Evolutionary conservation across 2,113 vertebrate genomes (phyloP).

Genomic region (Balaeniceps rex): DNA sequence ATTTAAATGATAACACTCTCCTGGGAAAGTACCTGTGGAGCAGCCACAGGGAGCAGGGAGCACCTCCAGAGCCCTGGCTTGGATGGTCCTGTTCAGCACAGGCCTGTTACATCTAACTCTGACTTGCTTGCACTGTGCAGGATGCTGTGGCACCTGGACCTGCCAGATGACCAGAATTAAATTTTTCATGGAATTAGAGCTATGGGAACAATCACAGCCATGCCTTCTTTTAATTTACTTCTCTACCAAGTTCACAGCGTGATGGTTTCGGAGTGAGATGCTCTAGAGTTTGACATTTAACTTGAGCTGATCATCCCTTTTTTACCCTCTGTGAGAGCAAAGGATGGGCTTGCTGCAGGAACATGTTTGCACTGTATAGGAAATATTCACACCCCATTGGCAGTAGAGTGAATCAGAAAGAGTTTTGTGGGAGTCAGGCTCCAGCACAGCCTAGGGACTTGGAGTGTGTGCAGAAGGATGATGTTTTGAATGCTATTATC

Average conservation of each 20-base stretch:
- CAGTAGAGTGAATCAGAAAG: background rate
- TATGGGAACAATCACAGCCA: background rate
- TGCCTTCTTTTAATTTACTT: background rate
- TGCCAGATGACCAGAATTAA: background rate
- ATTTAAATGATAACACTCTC: background rate
- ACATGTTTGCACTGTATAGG: background rate
- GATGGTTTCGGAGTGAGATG: background rate
- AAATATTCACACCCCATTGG: background rate
- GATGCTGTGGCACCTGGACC: background rate
- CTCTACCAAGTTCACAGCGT: background rate
- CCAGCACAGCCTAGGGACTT: background rate
- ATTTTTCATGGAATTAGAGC: background rate
- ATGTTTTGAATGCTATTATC: background rate
- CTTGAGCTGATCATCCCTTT: background rate
- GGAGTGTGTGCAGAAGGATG: background rate
- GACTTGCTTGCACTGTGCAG: background rate
- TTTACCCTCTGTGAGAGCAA: background rate
- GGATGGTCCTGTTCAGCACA: background rate
- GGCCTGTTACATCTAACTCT: background rate
- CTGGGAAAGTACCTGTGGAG: background rate
- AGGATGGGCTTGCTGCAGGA: background rate
- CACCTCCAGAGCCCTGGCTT: background rate
- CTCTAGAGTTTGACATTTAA: background rate
- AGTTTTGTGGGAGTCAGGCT: background rate
- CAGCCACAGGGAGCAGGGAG: background rate